Conservation (phyloP, 2,113 vertebrate species). For the Grammomys dolichurus region DNA sequence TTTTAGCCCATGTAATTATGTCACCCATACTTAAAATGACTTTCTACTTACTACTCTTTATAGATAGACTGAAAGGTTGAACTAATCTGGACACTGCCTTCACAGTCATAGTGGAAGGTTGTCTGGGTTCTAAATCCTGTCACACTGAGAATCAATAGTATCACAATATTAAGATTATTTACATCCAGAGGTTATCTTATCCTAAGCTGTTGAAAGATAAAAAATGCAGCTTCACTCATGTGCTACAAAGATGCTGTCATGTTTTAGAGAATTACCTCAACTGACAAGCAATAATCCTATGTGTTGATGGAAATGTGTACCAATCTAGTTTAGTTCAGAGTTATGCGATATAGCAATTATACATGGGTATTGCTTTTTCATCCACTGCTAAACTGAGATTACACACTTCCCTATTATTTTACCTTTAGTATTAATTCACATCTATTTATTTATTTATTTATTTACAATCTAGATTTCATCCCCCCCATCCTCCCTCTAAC, state of each 20-base stretch:
- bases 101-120: neutral
- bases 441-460: too few relatives aligned
- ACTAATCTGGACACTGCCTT: too few relatives aligned
- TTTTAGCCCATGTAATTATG: neutral
- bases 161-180: neutral
- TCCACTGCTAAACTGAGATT: neutral
- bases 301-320: neutral
- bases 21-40: neutral
- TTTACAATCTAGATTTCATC: too few relatives aligned
- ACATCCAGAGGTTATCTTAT: neutral
- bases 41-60: neutral
- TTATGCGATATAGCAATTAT: neutral
- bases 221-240: neutral
- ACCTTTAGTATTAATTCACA: neutral
- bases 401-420: neutral
- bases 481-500: too few relatives aligned
- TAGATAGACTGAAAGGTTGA: neutral
- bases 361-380: neutral
- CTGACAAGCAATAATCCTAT: neutral
- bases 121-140: neutral
- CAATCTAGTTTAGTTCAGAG: neutral
- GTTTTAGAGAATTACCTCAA: neutral
- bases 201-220: constrained; percentile 3
- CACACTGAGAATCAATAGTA: neutral
- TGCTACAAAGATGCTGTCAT: neutral